These are phyloP conservation scores for Drosophila paramelanica DNA, from an alignment of 2,888 invertebrate species.

Conservation along the genomic window DNA sequence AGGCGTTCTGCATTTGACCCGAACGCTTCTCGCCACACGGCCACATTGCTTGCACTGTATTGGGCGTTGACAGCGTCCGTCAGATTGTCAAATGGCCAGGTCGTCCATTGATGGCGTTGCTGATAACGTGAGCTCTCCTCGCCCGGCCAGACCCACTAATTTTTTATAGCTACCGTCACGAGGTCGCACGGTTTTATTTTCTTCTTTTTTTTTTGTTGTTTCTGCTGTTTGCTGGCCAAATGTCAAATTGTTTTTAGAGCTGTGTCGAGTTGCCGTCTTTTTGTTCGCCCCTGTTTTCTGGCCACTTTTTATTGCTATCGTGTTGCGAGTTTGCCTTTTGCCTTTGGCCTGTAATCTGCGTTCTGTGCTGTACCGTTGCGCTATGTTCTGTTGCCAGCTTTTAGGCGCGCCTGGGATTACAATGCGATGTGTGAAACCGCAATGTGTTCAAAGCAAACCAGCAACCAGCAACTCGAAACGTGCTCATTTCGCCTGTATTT, in stretches of 20 bases:
- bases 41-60: constrained; percentile 35
- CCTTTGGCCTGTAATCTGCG: constrained; percentile 67
- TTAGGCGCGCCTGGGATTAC: constrained; percentile 69
- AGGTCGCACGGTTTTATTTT: constrained; percentile 39
- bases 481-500: constrained; percentile 46
- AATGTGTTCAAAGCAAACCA: constrained; percentile 64
- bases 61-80: constrained; percentile 70
- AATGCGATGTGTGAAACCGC: constrained; percentile 64
- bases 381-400: constrained; percentile 33
- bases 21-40: constrained; percentile 17
- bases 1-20: constrained; percentile 65
- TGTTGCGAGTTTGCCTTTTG: constrained; percentile 51
- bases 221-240: constrained; percentile 67
- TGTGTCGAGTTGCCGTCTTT: constrained; percentile 40
- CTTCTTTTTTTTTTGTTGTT: constrained; percentile 37
- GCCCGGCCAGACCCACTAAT: constrained; percentile 72
- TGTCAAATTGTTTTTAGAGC: constrained; percentile 80
- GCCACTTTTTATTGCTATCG: constrained; percentile 69
- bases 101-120: constrained; percentile 70
- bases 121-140: constrained; percentile 66
- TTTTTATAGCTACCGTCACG: constrained; percentile 68
- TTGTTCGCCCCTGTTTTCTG: constrained; percentile 41
- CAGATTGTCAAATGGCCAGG: constrained; percentile 53
- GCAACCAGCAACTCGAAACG: constrained; percentile 56
- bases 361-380: constrained; percentile 18